phyloP scores from a whole-genome alignment of 2,113 vertebrate genomes.

The Phasianus colchicus region DNA sequence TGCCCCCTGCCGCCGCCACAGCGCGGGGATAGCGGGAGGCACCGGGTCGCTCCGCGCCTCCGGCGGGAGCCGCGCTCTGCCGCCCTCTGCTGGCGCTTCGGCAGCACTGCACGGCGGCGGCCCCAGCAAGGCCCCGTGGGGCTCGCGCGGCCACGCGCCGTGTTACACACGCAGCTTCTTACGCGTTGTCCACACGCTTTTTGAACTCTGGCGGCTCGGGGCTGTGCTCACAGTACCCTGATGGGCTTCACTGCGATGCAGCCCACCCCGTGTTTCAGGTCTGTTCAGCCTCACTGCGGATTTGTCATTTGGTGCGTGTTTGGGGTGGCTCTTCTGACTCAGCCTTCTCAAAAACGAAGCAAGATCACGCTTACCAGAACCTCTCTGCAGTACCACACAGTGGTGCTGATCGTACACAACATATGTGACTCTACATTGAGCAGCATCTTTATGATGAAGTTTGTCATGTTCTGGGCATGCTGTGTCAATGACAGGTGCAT shows the following conservation, averaged over 20 bases:
- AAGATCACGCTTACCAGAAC: background rate
- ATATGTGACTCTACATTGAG: background rate
- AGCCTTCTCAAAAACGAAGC: background rate
- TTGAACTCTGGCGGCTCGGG: no score
- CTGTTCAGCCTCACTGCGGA: background rate
- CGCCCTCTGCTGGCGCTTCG: background rate
- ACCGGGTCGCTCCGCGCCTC: no score
- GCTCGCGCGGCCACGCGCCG: no score
- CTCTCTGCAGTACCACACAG: background rate
- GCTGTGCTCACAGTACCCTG: background rate
- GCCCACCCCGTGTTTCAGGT: background rate
- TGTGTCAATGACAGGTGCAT: background rate
- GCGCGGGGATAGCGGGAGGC: no score
- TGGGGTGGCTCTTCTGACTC: background rate
- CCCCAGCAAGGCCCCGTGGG: background rate
- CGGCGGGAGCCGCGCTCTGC: background rate
- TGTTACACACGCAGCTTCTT: background rate
- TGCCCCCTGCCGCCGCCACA: no score
- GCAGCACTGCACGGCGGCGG: background rate
- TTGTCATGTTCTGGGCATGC: background rate
- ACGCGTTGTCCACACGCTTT: no score
- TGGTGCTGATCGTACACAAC: fast-evolving
- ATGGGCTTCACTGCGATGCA: background rate
- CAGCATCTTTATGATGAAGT: background rate
- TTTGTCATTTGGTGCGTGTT: background rate